Evolutionary conservation across 2,797 vertebrate species (phyloP), one percentile per base, ranked within the genome.

Genomic region (Anguilla pacifica): DNA sequence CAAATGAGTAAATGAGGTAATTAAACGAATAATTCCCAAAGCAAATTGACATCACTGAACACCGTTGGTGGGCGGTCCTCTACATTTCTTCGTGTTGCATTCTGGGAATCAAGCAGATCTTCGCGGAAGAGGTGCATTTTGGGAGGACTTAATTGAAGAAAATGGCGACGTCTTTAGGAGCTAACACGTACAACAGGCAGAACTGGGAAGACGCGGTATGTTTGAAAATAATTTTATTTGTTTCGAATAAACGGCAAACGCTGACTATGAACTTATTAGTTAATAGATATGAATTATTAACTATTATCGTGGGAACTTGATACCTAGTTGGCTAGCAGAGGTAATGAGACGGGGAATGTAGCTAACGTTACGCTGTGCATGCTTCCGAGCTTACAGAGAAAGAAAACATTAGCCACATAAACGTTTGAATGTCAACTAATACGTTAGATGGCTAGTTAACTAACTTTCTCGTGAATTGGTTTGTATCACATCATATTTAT

Each of bases 121-220:
- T 77, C 72, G 10, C 15, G 72, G 72, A 35, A 35, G 72, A 13
- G 79, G n/a, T 70, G 86, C 86, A 87, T 84, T 43, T 82, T 67
- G 86, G 86, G 86, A 84, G 49, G 31, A 17, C 55, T 67, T 84
- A 64, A 86, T 83, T 85, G 91, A 96, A 97, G 94, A 70, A 70
- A 70, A 99, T 99, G 98, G 98, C 98, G 94, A 99, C 98, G 57
- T 99, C 98, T 84, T 94, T 99, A 35, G 98, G 98, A 17, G 98
- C 98, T n/a, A 99, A 99, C 94, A 99, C 98, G 0, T 99, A 99
- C 91, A 99, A 99, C 93, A 97, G 98, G 91, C 98, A 99, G 95
- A 99, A 99, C 92, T 99, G 98, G 98, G 98, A 99, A 93, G 98
- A 99, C 91, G 98, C 98, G 96, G 98, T 99, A 93, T 57, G 96